Evolutionary conservation across 1,140 invertebrate species (phyloP).

Genomic region (Phortica variegata): DNA sequence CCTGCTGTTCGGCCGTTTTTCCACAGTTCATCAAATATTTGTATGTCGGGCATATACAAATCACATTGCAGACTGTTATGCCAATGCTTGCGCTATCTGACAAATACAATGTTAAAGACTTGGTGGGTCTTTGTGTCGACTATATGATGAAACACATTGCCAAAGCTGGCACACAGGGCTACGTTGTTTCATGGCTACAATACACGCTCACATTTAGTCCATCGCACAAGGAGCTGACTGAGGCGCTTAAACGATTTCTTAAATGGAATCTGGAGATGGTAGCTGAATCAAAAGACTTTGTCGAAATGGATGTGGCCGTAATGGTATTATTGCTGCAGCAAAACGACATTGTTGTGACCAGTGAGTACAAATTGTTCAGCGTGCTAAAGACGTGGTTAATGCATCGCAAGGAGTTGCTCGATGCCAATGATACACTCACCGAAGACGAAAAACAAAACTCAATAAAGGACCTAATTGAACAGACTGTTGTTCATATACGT

Average conservation of each 20-base stretch:
- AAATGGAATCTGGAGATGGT: constrained; percentile 90
- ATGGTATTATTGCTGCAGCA: constrained; percentile 76
- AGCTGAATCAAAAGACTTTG: constrained; percentile 76
- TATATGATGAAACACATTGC: constrained; percentile 89
- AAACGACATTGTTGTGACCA: constrained; percentile 84
- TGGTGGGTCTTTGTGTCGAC: constrained; percentile 77
- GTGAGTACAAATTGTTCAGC: constrained; percentile 83
- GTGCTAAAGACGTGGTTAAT: constrained; percentile 76
- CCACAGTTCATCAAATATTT: constrained; percentile 89
- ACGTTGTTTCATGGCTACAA: constrained; percentile 86
- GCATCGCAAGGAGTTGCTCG: constrained; percentile 64
- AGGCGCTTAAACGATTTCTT: constrained; percentile 74
- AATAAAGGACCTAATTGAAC: constrained; percentile 66
- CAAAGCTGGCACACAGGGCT: constrained; percentile 75
- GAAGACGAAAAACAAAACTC: constrained; percentile 63
- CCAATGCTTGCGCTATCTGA: constrained; percentile 85
- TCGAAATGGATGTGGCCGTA: constrained; percentile 79
- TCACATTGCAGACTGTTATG: constrained; percentile 79
- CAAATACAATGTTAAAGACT: constrained; percentile 92
- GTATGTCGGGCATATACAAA: constrained; percentile 87
- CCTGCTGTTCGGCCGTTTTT: constrained; percentile 81
- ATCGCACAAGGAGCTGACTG: constrained; percentile 71
- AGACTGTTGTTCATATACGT: constrained; percentile 75
- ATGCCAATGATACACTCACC: constrained; percentile 53
- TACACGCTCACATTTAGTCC: constrained; percentile 78